phyloP scores from a whole-genome alignment of 1,140 invertebrate genomes.

The Leptinotarsa undecemlineata region DNA sequence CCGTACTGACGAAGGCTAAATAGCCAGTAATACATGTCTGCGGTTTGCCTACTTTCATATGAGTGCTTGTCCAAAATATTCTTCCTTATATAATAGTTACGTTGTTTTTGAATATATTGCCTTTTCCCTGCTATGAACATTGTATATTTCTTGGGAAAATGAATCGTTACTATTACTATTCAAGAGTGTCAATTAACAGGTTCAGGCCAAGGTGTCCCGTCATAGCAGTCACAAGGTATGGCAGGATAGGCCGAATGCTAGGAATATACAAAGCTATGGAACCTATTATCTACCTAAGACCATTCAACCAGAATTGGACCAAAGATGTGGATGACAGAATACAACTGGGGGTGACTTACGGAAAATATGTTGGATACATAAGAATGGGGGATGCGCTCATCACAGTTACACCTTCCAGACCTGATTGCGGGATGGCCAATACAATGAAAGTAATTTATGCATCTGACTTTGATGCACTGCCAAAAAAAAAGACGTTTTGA shows the following conservation, averaged over 20 bases:
- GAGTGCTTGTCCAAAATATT: no score
- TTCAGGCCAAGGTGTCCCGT: conserved; percentile 85
- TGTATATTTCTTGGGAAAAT: no score
- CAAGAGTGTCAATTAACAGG: conserved; percentile 51
- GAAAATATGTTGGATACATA: conserved; percentile 65
- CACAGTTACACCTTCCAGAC: conserved; percentile 71
- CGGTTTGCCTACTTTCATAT: no score
- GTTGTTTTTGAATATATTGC: no score
- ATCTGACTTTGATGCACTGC: conserved; percentile 48
- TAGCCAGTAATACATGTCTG: no score
- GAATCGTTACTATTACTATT: no score
- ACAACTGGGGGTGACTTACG: conserved; percentile 67
- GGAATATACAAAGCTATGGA: conserved; percentile 75
- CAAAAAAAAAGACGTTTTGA: not conserved
- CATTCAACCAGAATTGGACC: conserved; percentile 34
- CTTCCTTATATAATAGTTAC: no score
- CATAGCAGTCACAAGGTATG: conserved; percentile 77
- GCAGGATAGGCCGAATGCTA: conserved; percentile 70
- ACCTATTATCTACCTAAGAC: conserved; percentile 38
- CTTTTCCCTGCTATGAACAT: no score
- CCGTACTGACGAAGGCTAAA: no score
- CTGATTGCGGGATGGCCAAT: conserved; percentile 74
- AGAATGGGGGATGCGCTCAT: conserved; percentile 68
- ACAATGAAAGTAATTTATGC: conserved; percentile 70
- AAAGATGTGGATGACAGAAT: conserved; percentile 73